Evolutionary conservation across 2,888 invertebrate species (phyloP), one percentile per base, ranked within the genome.

Genomic region (Hirtodrosophila alboralis): DNA sequence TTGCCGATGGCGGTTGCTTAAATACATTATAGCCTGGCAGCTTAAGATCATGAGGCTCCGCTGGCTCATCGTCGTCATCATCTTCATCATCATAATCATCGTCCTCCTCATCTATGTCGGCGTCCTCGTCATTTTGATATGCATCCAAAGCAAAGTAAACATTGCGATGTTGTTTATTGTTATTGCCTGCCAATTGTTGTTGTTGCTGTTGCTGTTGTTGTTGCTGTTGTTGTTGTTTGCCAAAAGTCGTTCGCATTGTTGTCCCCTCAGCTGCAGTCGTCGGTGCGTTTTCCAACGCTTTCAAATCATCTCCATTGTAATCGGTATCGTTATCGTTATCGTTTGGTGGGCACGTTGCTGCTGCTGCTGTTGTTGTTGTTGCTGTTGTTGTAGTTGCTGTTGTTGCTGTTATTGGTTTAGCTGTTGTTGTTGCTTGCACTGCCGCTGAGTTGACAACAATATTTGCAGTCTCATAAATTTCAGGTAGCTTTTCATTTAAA

Each of bases 401-500:
- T 71, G 57, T 1, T 64, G 43, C 1, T 70, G 47, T 21, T 64
- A 41, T 13, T 70, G 27, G 5, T 37, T 18, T 14, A 27, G 37
- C 30, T 60, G 53, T 23, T 62, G 58, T 13, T 59, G 69, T 36
- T 59, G 53, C 40, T 66, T 68, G 58, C 60, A 65, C 86, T 85
- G 76, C 83, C 77, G 85, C 75, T 74, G 80, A 83, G 86, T 77
- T 74, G 84, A 78, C 87, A 88, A 86, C 86, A 87, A 86, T 86
- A 65, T 84, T 87, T 76, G 85, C 89, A 89, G 89, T 89, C 89
- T 89, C 88, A 88, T 88, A 87, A 88, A 86, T 84, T 84, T 89
- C 88, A 87, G 90, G 89, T 89, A 90, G 87, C 87, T 88, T 90
- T 86, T 88, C 89, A 75, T 88, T 89, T 79, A 90, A 85, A 86